These are phyloP conservation scores for Paracentrotus lividus DNA, from an alignment of 53 echinoderm and acorn worm genomes.

Conservation along the genomic window DNA sequence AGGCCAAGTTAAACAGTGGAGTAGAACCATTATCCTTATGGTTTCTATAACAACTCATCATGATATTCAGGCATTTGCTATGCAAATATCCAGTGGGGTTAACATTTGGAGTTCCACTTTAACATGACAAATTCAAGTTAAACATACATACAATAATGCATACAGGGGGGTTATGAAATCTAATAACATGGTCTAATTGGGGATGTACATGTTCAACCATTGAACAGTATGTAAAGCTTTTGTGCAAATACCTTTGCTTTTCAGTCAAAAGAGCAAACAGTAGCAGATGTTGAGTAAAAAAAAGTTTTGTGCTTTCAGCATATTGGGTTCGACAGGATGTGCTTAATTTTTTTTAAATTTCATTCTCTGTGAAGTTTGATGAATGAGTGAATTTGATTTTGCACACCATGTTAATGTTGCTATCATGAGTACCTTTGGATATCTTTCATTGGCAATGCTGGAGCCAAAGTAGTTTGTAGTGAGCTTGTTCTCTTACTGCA, in stretches of 20 bases:
- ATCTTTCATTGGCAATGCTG: no score
- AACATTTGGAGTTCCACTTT: background rate
- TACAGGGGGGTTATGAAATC: background rate
- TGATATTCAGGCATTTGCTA: background rate
- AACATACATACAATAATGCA: background rate
- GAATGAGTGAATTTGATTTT: no score
- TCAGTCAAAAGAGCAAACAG: background rate
- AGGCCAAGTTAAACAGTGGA: conserved; percentile 13
- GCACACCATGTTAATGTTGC: no score
- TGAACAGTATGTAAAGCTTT: background rate
- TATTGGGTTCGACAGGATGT: no score
- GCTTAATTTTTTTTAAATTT: no score
- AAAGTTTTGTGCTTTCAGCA: background rate
- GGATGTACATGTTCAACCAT: background rate
- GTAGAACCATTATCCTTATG: background rate
- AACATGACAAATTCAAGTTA: background rate
- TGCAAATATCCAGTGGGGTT: background rate
- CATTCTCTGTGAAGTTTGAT: no score
- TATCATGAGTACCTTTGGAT: no score
- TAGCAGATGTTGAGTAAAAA: background rate
- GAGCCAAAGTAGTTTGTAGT: no score
- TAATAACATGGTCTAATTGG: no score
- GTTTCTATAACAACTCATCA: background rate
- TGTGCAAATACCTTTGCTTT: background rate
- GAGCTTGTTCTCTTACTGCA: no score